Evolutionary conservation across 2,797 vertebrate species (phyloP).

Genomic region (Pangasius mekongensis): DNA sequence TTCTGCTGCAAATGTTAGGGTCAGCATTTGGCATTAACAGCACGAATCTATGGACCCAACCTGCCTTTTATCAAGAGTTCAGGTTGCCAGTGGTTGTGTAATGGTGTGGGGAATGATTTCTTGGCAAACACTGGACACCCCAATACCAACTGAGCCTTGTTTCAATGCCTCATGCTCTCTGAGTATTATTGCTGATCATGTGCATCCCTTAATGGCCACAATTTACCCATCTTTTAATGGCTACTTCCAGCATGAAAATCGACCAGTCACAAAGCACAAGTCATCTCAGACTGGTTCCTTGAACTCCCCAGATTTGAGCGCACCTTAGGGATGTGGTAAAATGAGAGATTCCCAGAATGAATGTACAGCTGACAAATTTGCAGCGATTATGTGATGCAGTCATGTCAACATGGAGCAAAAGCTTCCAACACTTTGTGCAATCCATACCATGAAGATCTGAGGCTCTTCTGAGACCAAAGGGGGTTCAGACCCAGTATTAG

Average conservation of each 20-base stretch:
- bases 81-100: neutral
- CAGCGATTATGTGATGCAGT: no score
- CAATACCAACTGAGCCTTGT: neutral
- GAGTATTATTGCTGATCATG: neutral
- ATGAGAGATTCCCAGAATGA: no score
- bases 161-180: neutral
- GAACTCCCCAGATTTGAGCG: no score
- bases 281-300: neutral
- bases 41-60: neutral
- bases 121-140: neutral
- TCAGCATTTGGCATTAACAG: no score
- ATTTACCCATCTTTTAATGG: neutral
- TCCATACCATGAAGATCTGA: no score
- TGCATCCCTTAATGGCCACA: neutral
- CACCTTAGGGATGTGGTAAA: no score
- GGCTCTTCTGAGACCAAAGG: no score
- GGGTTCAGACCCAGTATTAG: no score
- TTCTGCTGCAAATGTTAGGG: no score
- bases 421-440: no score
- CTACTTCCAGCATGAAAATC: neutral
- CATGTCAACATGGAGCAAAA: no score
- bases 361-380: no score
- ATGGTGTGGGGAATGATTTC: neutral
- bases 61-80: neutral
- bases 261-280: neutral